These are phyloP conservation scores for Dolichomitus sp. DNA, from an alignment of 2,888 invertebrate genomes.

Conservation along the genomic window DNA sequence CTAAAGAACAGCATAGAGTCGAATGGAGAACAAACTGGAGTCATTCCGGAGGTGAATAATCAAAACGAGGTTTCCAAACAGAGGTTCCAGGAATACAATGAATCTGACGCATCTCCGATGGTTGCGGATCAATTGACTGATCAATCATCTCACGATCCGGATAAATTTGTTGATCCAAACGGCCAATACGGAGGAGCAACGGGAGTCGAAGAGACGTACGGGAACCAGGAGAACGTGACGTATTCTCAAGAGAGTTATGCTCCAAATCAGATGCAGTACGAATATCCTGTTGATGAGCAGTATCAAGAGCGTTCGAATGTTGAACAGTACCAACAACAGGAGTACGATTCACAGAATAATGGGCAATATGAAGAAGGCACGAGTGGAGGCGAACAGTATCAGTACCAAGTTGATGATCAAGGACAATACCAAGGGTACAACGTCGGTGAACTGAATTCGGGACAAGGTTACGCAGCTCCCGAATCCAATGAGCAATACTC, in stretches of 20 bases:
- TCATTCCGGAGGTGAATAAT: neutral
- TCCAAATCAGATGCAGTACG: conserved; percentile 63
- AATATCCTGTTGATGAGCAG: conserved; percentile 53
- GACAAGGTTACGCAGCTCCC: conserved; percentile 32
- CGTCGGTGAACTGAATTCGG: conserved; percentile 22
- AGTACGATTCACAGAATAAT: conserved; percentile 38
- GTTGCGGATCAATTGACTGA: conserved; percentile 18
- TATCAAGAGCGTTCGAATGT: conserved; percentile 46
- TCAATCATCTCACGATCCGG: neutral
- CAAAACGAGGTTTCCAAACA: neutral
- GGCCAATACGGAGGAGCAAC: conserved; percentile 17
- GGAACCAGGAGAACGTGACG: conserved; percentile 17
- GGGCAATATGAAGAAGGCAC: conserved; percentile 49
- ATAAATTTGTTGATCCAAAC: conserved; percentile 36
- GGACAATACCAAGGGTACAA: conserved; percentile 50
- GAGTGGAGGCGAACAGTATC: conserved; percentile 47
- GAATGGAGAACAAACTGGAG: neutral
- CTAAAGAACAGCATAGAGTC: conserved; percentile 16
- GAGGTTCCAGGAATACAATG: neutral
- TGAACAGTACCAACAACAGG: conserved; percentile 36
- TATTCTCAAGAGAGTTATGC: conserved; percentile 59
- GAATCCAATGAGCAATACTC: no score
- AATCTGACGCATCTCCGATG: neutral
- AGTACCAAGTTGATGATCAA: conserved; percentile 26
- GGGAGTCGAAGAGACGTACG: conserved; percentile 30